These are phyloP conservation scores for Conger conger DNA, from an alignment of 2,113 vertebrate genomes.

Conservation along the genomic window DNA sequence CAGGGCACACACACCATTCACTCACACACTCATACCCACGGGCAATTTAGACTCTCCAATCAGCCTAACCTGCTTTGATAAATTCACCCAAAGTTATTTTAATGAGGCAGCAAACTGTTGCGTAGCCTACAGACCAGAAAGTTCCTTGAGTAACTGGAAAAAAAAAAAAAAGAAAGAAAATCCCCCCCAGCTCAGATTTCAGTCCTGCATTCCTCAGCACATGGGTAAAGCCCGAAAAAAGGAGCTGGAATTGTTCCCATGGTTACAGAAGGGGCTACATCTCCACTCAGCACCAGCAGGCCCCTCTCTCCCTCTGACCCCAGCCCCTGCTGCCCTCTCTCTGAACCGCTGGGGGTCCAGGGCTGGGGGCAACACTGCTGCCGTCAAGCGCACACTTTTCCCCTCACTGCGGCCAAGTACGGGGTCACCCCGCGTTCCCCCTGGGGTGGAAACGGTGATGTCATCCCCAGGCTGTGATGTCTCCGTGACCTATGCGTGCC, in stretches of 20 bases:
- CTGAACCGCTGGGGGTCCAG: neutral
- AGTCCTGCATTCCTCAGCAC: neutral
- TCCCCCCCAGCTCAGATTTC: neutral
- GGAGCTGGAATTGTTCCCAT: neutral
- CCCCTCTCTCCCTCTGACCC: neutral
- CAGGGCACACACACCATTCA: too few species aligned
- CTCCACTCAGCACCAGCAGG: neutral
- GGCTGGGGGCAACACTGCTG: neutral
- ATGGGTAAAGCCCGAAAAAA: neutral
- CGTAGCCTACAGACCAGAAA: neutral
- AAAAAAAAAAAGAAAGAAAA: neutral
- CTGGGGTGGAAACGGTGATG: neutral
- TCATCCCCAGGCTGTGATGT: neutral
- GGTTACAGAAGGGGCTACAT: neutral
- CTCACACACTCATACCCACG: too few species aligned
- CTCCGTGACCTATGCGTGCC: neutral
- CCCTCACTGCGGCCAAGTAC: neutral
- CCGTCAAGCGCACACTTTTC: neutral
- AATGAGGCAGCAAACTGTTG: too few species aligned
- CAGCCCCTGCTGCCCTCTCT: neutral
- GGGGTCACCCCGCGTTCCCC: neutral
- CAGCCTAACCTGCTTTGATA: neutral
- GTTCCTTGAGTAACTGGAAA: neutral
- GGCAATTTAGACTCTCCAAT: too few species aligned
- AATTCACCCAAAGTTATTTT: neutral